Evolutionary conservation across 2,797 vertebrate genomes (phyloP).

Genomic region (Pagetopsis macropterus): DNA sequence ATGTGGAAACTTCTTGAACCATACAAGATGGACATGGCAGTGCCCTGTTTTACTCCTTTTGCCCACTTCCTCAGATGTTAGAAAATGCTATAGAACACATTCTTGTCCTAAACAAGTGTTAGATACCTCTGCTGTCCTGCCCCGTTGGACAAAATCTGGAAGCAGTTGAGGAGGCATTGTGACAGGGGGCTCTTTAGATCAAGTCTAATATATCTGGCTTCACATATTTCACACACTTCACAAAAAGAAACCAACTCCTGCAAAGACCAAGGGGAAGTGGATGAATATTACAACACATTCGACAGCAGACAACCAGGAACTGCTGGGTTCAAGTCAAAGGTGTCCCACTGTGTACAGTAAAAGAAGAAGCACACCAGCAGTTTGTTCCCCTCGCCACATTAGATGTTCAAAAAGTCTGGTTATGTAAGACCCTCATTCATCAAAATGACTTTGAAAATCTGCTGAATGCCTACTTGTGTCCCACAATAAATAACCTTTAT

Average conservation of each 20-base stretch:
- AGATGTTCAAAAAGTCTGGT: neutral
- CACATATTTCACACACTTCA: constrained; percentile 4
- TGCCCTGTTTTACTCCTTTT: neutral
- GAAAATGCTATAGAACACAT: constrained; percentile 2
- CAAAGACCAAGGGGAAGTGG: neutral
- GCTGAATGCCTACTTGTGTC: neutral
- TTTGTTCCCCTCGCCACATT: neutral
- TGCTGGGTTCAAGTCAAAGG: constrained; percentile 4
- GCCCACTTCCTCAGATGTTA: neutral
- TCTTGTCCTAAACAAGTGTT: constrained; percentile 7
- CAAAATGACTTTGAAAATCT: neutral
- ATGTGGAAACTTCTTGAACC: neutral
- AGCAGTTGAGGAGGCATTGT: neutral
- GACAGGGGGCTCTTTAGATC: neutral
- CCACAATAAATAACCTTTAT: neutral
- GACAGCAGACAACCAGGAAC: neutral
- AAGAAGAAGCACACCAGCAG: neutral
- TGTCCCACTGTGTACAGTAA: neutral
- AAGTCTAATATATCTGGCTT: neutral
- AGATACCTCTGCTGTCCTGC: neutral
- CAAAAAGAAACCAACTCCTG: neutral
- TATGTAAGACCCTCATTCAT: neutral
- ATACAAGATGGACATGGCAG: neutral
- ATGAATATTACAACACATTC: neutral
- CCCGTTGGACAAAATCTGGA: neutral